Evolutionary conservation across 2,113 vertebrate species (phyloP).

Genomic region (Neolamprologus sp.): DNA sequence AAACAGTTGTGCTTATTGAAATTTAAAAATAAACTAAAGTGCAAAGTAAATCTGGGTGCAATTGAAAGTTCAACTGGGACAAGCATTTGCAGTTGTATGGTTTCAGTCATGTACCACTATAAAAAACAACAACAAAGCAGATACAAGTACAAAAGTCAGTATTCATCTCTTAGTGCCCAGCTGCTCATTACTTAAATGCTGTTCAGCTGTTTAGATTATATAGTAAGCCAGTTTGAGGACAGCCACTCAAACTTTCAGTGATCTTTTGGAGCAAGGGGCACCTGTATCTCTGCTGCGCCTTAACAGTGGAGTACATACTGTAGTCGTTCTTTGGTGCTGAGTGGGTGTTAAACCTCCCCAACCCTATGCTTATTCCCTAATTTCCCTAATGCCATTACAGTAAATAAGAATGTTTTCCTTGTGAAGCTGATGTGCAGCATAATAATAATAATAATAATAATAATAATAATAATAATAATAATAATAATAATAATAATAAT

Average conservation of each 20-base stretch:
- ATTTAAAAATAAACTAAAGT: not conserved
- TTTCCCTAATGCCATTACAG: not conserved
- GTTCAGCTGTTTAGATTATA: not conserved
- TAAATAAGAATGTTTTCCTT: conserved; percentile 32
- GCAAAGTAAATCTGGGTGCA: not conserved
- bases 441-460: no score
- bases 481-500: not conserved
- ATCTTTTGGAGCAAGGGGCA: not conserved
- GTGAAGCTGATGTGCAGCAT: not conserved
- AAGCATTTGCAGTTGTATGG: not conserved
- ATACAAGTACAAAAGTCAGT: not conserved
- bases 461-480: no score
- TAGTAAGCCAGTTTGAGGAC: not conserved
- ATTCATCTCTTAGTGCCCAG: not conserved
- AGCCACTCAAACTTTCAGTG: not conserved
- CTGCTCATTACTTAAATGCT: not conserved
- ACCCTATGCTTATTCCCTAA: not conserved
- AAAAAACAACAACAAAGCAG: not conserved
- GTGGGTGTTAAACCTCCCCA: conserved; percentile 15
- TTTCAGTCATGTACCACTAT: not conserved
- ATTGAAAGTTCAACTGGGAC: not conserved
- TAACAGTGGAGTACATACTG: not conserved
- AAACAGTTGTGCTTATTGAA: not conserved
- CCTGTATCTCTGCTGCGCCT: not conserved
- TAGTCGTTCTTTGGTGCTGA: not conserved